phyloP scores from a whole-genome alignment of 1,140 invertebrate species.

The Oryctes rhinoceros region DNA sequence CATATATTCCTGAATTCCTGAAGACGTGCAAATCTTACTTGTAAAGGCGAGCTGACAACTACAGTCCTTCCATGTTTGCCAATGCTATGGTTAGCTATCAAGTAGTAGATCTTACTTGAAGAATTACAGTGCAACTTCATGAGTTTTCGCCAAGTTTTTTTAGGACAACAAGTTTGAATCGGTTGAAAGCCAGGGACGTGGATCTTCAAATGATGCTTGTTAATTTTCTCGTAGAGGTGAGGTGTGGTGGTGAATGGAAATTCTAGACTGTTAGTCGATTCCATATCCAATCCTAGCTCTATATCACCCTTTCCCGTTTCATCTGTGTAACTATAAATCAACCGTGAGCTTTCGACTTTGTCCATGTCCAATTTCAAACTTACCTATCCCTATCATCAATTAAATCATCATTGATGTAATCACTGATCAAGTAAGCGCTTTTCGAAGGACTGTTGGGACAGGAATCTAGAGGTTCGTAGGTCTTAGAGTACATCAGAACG shows the following conservation, averaged over 20 bases:
- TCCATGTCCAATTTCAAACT: conserved; percentile 40
- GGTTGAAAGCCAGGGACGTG: conserved; percentile 73
- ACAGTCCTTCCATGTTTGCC: conserved; percentile 55
- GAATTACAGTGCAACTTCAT: conserved; percentile 70
- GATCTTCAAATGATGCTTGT: conserved; percentile 70
- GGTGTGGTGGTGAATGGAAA: conserved; percentile 65
- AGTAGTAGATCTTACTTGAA: conserved; percentile 50
- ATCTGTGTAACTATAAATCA: conserved; percentile 45
- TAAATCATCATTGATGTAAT: conserved; percentile 54
- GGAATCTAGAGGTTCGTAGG: conserved; percentile 67
- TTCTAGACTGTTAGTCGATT: conserved; percentile 57
- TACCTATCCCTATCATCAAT: conserved; percentile 64
- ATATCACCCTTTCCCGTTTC: conserved; percentile 47
- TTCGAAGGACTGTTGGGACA: conserved; percentile 69
- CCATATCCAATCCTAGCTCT: conserved; percentile 55
- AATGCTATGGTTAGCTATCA: conserved; percentile 55
- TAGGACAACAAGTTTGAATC: conserved; percentile 75
- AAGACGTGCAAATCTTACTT: conserved; percentile 71
- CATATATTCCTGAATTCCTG: too few relatives aligned
- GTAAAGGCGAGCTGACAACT: conserved; percentile 76
- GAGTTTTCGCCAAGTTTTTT: conserved; percentile 73
- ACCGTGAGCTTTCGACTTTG: not conserved
- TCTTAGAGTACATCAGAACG: conserved; percentile 64
- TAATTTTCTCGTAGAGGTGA: conserved; percentile 67
- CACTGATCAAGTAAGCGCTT: conserved; percentile 46